Evolutionary conservation across 2,888 invertebrate genomes (phyloP), one percentile per base, ranked within the genome.

Genomic region (Mamestra brassicae): DNA sequence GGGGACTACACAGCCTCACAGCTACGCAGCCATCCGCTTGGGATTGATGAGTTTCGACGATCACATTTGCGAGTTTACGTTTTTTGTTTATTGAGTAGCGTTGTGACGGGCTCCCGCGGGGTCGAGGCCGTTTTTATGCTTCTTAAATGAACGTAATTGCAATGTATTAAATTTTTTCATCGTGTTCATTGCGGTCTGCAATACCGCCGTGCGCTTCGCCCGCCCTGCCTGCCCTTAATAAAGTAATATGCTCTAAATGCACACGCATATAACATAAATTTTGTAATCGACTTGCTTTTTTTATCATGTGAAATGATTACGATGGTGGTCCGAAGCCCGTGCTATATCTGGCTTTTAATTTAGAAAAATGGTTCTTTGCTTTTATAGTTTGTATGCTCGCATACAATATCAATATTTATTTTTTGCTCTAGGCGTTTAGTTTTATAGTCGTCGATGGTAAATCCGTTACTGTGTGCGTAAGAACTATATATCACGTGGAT

Each of bases 241-340:
- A 96, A 96, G 96, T 95, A 95, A 96, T 96, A 95, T 94, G 92
- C 94, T 95, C 96, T 94, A 95, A 96, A 96, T 95, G 95, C 92
- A 93, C 95, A 94, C 95, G 95, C 95, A 94, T 95, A 94, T 94
- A 95, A 94, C 95, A 96, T 96, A 96, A 94, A 96, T 95, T 95
- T 92, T 90, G 91, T 92, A 91, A 93, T 92, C 92, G 89, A 87
- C 85, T 90, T 94, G 93, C 91, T 96, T 93, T 94, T 96, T 96
- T 96, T 96, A 93, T 92, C 92, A 91, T 93, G 90, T 92, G 93
- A 93, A 95, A 96, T 95, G 92, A 94, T 96, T 94, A 93, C 92
- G 91, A 91, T 89, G 96, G 96, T 96, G 96, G 96, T 96, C 96
- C 92, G 87, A 75, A 81, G 87, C 83, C 85, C 82, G 92, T 93